These are phyloP conservation scores for Hystrix brachyura DNA, from an alignment of 2,113 vertebrate species.

Conservation along the genomic window DNA sequence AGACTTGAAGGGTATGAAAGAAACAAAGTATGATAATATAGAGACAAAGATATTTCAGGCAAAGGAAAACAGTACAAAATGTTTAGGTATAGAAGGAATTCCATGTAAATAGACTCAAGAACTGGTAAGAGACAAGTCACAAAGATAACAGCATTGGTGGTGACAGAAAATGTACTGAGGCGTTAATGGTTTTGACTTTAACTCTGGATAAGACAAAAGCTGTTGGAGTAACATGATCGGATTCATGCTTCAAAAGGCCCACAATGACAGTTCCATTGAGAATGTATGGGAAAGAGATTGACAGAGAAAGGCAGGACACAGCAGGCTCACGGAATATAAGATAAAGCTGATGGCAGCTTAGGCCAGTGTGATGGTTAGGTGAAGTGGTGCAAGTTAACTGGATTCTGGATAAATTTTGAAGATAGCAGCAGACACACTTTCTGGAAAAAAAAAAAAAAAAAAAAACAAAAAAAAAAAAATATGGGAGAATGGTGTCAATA, in stretches of 20 bases:
- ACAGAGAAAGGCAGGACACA: not conserved
- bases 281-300: constrained; percentile 1
- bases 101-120: not conserved
- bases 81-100: not conserved
- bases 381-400: not conserved
- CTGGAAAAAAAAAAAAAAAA: not conserved
- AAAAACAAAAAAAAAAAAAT: not conserved
- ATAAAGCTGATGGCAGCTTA: not conserved
- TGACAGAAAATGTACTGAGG: not conserved
- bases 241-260: not conserved
- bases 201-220: constrained; percentile 41
- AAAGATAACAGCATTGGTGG: not conserved
- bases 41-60: not conserved
- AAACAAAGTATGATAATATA: constrained; percentile 7
- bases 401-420: constrained; percentile 26
- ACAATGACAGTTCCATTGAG: not conserved
- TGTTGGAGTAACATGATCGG: not conserved
- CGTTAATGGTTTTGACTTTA: not conserved
- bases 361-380: not conserved
- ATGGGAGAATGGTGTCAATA: not conserved
- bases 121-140: not conserved
- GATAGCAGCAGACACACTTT: not conserved
- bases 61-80: not conserved
- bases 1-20: not conserved
- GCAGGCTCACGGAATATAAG: not conserved